Evolutionary conservation across 1,140 invertebrate genomes (phyloP), one percentile per base, ranked within the genome.

Genomic region (Alviniconcha marisindica): DNA sequence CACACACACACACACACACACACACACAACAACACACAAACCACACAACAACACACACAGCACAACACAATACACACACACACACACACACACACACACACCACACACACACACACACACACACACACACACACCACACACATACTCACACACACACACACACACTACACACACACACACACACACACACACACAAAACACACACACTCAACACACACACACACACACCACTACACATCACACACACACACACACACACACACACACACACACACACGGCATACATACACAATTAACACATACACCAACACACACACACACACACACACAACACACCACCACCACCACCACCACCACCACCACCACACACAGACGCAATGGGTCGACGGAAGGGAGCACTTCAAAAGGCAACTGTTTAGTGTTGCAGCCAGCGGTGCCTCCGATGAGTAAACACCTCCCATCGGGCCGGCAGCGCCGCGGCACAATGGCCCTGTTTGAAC

Each of bases 401-500:
- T 63, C 60, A 63, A 63, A 63, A 63, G 60, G 60, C 60, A 63
- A 31, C 60, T 31, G 28, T 63, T 63, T 63, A 63, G 60, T 63
- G 60, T 63, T 63, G 28, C 60, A 63, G 21, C 21, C 24, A 31
- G 60, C 60, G 60, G 21, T 63, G 21, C 60, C 21, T 63, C 28
- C 60, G 28, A 63, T n/a, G 28, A 31, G 60, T n/a, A 63, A 63
- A 63, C 60, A 63, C 24, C 21, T 63, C 60, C 21, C 21, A 63
- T 63, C 21, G 60, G 21, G 60, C 60, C 21, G 7, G 60, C 28
- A 63, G 7, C 21, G 7, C 60, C 60, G 60, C 21, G n/a, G 21
- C 60, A 63, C 60, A 63, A 63, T 63, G 60, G 21, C 5, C 5
- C 60, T 63, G 60, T 63, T 63, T 63, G 60, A 10, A 63, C 21